Evolutionary conservation across 2,888 invertebrate genomes (phyloP).

Genomic region (Nymphalis c-album): DNA sequence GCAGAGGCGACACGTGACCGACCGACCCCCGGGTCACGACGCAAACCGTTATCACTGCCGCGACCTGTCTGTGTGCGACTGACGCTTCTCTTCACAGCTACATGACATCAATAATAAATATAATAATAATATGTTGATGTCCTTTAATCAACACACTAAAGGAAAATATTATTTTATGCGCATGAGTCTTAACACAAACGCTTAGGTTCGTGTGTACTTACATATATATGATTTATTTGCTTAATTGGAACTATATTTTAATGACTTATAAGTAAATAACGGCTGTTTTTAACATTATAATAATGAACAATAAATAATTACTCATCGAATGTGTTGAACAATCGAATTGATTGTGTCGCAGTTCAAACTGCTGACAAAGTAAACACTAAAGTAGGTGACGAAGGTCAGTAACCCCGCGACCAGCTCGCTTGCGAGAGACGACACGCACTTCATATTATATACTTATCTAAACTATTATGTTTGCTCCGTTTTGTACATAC

Average conservation of each 20-base stretch:
- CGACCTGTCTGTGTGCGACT: background rate
- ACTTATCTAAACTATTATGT: background rate
- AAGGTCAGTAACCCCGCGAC: background rate
- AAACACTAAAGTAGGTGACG: background rate
- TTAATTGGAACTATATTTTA: background rate
- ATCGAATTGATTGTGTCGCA: background rate
- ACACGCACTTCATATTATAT: background rate
- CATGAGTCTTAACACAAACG: no score
- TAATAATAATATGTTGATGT: no score
- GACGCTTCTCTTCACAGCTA: no score
- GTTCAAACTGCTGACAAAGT: background rate
- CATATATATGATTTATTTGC: background rate
- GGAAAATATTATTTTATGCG: no score
- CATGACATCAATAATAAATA: no score
- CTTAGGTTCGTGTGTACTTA: no score
- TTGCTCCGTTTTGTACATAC: background rate
- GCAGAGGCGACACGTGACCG: background rate
- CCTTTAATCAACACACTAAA: no score
- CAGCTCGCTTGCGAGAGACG: background rate
- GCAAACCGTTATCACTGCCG: background rate
- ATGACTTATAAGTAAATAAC: background rate
- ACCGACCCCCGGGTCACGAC: background rate
- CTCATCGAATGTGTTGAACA: background rate
- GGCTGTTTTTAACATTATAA: background rate
- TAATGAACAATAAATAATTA: background rate